Conservation (phyloP, 2,888 invertebrate species). For the Choristoneura rosaceana region DNA sequence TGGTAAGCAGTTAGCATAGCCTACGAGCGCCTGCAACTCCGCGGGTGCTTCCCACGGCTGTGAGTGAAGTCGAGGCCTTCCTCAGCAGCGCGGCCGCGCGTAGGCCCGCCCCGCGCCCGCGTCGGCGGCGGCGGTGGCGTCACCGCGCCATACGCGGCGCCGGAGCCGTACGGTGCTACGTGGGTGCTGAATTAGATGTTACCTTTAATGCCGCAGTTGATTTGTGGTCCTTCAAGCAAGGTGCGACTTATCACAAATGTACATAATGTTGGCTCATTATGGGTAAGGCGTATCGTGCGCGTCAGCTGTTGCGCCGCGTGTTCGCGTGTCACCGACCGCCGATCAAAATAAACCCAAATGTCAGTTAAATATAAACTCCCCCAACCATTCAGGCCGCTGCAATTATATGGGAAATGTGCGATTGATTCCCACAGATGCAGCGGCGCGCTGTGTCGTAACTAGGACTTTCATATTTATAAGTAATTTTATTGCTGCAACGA, state of each 20-base stretch:
- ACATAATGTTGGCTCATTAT: too few relatives aligned
- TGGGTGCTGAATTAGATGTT: conserved; percentile 13
- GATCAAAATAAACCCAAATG: conserved; percentile 55
- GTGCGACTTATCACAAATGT: too few relatives aligned
- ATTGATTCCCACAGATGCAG: not conserved
- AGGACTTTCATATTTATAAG: not conserved
- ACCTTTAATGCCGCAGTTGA: not conserved
- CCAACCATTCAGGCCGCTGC: conserved; percentile 36
- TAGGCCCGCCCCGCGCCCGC: conserved; percentile 3
- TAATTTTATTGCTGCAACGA: not conserved
- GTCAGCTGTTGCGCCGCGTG: conserved; percentile 36
- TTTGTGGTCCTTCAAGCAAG: not conserved
- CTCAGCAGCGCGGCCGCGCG: not conserved
- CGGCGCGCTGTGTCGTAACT: not conserved
- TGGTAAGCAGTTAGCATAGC: too few relatives aligned
- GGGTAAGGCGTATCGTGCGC: conserved; percentile 28
- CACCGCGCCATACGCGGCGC: conserved; percentile 22
- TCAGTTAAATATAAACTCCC: conserved; percentile 55
- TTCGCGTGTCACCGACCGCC: conserved; percentile 27
- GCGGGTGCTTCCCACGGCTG: not conserved
- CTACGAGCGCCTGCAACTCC: too few relatives aligned
- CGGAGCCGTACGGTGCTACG: not conserved
- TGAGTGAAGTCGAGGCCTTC: not conserved
- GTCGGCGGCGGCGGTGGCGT: conserved; percentile 14
- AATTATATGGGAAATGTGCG: conserved; percentile 23